Conservation (phyloP, 2,797 vertebrate species). For the Clangula hyemalis region DNA sequence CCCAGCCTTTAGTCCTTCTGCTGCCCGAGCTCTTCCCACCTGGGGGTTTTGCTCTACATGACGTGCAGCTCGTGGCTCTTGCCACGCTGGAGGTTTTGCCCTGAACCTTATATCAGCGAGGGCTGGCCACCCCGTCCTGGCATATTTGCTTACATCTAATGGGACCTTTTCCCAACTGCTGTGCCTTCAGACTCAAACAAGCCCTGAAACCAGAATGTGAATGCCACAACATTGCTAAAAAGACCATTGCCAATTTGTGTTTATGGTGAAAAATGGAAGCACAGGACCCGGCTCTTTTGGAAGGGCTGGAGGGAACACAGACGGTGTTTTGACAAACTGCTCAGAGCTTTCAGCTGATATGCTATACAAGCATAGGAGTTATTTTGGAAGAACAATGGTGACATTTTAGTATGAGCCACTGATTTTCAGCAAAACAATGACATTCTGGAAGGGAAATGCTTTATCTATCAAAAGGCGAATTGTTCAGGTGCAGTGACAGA, state of each 20-base stretch:
- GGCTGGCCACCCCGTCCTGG: neutral
- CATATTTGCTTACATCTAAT: accelerated
- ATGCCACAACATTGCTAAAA: neutral
- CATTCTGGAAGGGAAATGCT: neutral
- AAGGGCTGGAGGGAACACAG: neutral
- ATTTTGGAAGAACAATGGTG: slow-evolving; percentile 28
- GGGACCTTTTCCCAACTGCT: neutral
- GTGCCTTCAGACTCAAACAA: neutral
- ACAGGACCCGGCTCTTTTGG: neutral
- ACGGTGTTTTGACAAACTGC: neutral
- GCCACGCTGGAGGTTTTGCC: neutral
- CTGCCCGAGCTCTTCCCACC: neutral
- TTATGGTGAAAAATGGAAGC: neutral
- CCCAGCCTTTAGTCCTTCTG: neutral
- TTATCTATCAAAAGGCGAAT: slow-evolving; percentile 13
- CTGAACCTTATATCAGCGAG: neutral
- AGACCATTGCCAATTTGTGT: neutral
- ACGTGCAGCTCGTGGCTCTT: accelerated
- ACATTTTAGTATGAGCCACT: neutral
- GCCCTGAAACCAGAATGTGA: accelerated
- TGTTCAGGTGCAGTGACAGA: slow-evolving; percentile 26
- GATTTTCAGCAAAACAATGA: neutral
- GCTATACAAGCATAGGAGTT: neutral
- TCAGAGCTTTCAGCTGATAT: neutral
- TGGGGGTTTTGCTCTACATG: accelerated